Evolutionary conservation across 2,888 invertebrate genomes (phyloP).

Genomic region (Dolichopus griseipennis): DNA sequence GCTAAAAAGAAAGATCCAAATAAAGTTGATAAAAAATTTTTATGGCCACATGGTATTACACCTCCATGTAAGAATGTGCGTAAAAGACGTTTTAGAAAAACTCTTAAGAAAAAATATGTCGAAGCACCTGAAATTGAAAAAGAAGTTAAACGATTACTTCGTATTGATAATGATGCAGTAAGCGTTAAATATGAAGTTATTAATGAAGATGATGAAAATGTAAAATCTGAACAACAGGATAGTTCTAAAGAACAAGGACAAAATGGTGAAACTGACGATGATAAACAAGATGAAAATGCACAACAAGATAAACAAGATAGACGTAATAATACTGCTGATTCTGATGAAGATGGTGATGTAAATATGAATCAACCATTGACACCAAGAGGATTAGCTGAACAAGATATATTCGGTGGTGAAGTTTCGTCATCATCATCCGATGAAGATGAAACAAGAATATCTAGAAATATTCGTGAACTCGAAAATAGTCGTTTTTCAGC

Average conservation of each 20-base stretch:
- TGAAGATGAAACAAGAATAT: constrained; percentile 55
- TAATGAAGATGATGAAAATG: constrained; percentile 70
- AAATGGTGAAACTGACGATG: constrained; percentile 26
- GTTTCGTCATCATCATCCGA: constrained; percentile 81
- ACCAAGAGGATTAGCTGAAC: constrained; percentile 50
- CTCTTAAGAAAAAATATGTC: constrained; percentile 90
- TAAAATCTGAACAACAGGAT: constrained; percentile 41
- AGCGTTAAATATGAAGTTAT: constrained; percentile 82
- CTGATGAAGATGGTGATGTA: constrained; percentile 33
- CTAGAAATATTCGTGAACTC: constrained; percentile 58
- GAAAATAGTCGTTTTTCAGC: constrained; percentile 67
- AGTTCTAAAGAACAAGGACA: constrained; percentile 22
- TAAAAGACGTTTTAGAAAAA: constrained; percentile 85
- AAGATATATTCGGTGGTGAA: constrained; percentile 87
- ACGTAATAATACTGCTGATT: constrained; percentile 30
- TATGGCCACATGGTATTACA: constrained; percentile 92
- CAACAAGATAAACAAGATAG: constrained; percentile 30
- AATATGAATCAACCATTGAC: constrained; percentile 19
- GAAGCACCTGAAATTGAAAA: constrained; percentile 98
- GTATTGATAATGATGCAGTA: constrained; percentile 88
- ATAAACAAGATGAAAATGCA: constrained; percentile 34
- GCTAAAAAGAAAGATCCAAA: constrained; percentile 75
- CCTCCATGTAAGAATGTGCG: constrained; percentile 94
- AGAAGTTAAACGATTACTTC: constrained; percentile 85
- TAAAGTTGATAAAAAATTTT: constrained; percentile 78